Evolutionary conservation across 2,113 vertebrate species (phyloP), one percentile per base, ranked within the genome.

Genomic region (Sinocyclocheilus anophthalmus): DNA sequence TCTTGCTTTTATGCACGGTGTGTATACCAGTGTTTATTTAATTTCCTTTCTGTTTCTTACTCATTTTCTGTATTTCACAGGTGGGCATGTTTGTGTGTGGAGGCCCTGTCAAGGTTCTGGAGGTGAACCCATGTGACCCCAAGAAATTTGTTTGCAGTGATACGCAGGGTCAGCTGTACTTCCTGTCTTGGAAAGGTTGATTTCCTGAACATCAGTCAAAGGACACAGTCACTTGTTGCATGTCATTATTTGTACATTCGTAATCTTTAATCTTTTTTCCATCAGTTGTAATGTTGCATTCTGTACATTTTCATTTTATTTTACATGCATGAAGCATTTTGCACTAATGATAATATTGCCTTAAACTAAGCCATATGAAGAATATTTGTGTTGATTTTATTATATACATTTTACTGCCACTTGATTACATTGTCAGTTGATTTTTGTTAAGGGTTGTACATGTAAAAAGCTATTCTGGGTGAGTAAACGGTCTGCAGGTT

Each of bases 11-110:
- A 20, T 48, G 61, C 20, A n/a, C 10, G 2, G 30, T 37, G 18
- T 76, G 42, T 65, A 26, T 45, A 9, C 10, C 14, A 26, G 18
- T 20, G 53, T 33, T 48, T 37, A 18, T 39, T 10, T 39, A 2
- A 45, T 26, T 5, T 55, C 8, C 42, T 18, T 20, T 24, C 48
- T 26, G 5, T 67, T 39, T 45, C 3, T 85, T 30, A 67, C 14
- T 84, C 33, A 57, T 1, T 76, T 20, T 11, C 22, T 42, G 5
- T 78, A 18, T 48, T 76, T 3, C 79, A 8, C 84, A 95, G 94
- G 81, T 94, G 85, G 94, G 94, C 0, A 90, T 95, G 92, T 95
- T 94, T 92, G 93, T 93, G 86, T 95, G 95, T 59, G 87, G 39
- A 2, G 91, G 87, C 61, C 92, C 93, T 5, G 93, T 95, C 39